phyloP scores from a whole-genome alignment of 2,888 invertebrate genomes.

The Sisyra terminalis region DNA sequence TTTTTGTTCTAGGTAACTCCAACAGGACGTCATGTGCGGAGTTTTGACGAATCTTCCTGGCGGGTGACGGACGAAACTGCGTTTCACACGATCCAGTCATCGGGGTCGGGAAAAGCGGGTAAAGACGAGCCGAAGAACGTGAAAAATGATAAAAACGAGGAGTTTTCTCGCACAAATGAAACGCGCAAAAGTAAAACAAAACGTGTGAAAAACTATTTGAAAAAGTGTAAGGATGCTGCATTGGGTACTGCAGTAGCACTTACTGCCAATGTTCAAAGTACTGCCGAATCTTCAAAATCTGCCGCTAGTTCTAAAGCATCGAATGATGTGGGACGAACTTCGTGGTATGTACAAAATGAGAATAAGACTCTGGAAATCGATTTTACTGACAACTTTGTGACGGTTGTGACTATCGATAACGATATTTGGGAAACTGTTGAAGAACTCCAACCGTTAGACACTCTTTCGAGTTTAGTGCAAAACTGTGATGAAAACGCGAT shows the following conservation, averaged over 20 bases:
- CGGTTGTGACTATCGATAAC: slow-evolving; percentile 5
- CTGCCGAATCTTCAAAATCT: neutral
- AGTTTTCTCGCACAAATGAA: slow-evolving; percentile 24
- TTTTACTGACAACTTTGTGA: slow-evolving; percentile 17
- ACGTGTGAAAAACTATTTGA: slow-evolving; percentile 34
- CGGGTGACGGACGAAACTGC: slow-evolving; percentile 20
- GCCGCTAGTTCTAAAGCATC: slow-evolving; percentile 1
- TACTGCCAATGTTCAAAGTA: neutral
- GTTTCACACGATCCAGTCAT: slow-evolving; percentile 10
- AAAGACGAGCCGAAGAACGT: neutral
- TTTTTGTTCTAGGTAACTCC: slow-evolving; percentile 26
- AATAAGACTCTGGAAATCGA: slow-evolving; percentile 16
- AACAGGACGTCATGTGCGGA: slow-evolving; percentile 21
- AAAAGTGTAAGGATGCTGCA: slow-evolving; percentile 32
- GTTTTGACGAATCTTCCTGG: slow-evolving; percentile 27
- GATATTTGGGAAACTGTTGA: slow-evolving; percentile 1
- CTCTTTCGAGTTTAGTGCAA: slow-evolving; percentile 8
- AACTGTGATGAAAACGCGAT: slow-evolving; percentile 7
- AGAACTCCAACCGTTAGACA: neutral
- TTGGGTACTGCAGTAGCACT: slow-evolving; percentile 11
- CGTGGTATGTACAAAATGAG: slow-evolving; percentile 18
- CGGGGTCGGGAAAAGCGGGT: neutral
- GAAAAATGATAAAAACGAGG: slow-evolving; percentile 12
- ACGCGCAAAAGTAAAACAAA: slow-evolving; percentile 33
- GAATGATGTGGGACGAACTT: slow-evolving; percentile 14